phyloP scores from a whole-genome alignment of 1,140 invertebrate genomes.

The Fopius arisanus region DNA sequence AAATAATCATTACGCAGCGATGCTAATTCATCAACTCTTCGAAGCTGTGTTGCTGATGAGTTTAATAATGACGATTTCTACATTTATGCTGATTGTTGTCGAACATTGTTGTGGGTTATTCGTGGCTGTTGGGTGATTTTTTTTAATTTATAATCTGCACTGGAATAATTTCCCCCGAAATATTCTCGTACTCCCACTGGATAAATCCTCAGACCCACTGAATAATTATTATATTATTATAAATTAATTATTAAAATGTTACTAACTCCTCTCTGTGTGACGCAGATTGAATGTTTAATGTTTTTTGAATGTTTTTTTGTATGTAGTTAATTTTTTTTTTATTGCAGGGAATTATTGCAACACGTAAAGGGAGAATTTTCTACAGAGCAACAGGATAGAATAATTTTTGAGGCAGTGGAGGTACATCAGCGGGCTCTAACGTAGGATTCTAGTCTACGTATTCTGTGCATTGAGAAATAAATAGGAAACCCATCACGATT shows the following conservation, averaged over 20 bases:
- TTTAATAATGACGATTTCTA: not conserved
- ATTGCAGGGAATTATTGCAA: not conserved
- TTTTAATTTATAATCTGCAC: no score
- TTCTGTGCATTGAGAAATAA: not conserved
- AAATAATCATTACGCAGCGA: not conserved
- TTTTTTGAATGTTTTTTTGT: no score
- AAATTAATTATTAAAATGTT: no score
- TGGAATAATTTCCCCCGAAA: no score
- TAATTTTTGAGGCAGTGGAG: not conserved
- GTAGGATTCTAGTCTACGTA: not conserved
- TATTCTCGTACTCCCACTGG: no score
- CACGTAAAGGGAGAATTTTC: not conserved
- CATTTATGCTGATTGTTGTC: not conserved
- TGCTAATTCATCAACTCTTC: not conserved
- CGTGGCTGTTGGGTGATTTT: not conserved
- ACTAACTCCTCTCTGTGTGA: no score
- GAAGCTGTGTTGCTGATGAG: not conserved
- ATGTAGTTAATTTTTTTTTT: not conserved
- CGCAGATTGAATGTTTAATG: no score
- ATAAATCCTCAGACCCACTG: no score
- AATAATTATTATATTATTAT: no score
- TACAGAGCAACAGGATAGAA: not conserved
- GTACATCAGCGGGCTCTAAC: not conserved
- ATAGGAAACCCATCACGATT: no score
- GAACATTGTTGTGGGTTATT: constrained; percentile 5